These are phyloP conservation scores for Ophion ellenae DNA, from an alignment of 2,888 invertebrate species.

Conservation along the genomic window DNA sequence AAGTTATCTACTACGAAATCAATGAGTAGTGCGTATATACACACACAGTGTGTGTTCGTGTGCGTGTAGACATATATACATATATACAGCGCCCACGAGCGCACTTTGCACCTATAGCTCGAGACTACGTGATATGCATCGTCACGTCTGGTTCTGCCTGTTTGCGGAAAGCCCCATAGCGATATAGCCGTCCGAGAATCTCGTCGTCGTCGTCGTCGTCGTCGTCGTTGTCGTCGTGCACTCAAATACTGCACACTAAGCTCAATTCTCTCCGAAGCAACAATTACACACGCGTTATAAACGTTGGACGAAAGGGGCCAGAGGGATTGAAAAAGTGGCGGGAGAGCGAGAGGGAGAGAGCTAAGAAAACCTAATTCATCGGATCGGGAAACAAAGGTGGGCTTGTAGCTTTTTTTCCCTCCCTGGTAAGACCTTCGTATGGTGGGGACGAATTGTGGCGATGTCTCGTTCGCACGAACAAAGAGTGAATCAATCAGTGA, in stretches of 20 bases:
- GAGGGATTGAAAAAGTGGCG: background rate
- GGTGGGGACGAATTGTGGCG: too few species aligned
- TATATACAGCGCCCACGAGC: constrained; percentile 11
- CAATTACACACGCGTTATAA: background rate
- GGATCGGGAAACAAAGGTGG: too few species aligned
- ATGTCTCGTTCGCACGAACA: too few species aligned
- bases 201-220: background rate
- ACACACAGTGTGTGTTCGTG: background rate
- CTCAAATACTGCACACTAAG: background rate
- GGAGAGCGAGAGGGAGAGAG: background rate
- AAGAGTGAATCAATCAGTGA: too few species aligned
- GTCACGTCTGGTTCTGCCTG: constrained; percentile 32
- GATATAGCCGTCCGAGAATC: constrained; percentile 35
- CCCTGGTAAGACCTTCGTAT: too few species aligned
- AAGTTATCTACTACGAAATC: constrained; percentile 41
- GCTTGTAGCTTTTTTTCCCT: too few species aligned
- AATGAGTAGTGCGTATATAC: background rate
- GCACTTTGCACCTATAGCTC: constrained; percentile 20
- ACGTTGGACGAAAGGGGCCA: background rate
- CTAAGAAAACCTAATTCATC: too few species aligned
- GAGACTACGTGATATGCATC: constrained; percentile 49
- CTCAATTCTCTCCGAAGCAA: background rate
- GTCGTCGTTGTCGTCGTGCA: background rate
- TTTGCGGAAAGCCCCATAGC: constrained; percentile 36
- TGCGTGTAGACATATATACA: background rate